Base-by-base conservation (phyloP, 37 sponge, comb jelly and placozoan genomes). In the Crambe crambe region DNA sequence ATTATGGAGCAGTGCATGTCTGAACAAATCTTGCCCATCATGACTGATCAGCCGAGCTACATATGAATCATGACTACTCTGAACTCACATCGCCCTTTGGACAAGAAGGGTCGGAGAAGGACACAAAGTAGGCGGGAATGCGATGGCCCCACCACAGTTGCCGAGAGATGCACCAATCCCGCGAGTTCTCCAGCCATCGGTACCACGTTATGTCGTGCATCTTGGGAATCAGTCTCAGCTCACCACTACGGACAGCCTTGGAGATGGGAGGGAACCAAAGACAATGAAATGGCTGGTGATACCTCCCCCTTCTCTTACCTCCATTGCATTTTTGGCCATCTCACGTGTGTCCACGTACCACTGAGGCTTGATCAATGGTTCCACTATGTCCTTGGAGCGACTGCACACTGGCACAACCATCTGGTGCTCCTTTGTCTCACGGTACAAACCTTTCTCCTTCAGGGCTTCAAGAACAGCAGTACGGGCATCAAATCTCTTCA, bases 111-210 rank as follows among this genome's bases (percentile, higher is more conserved):
- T 92, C 93, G 62, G 54, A 62, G 40, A 90, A 80, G 35, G 94
- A 41, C 34, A 90, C 89, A 65, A 79, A 88, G 87, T 98, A 98
- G 56, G 99, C 99, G 0, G 99, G 99, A 35, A 98, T 95, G 21
- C 97, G 85, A 62, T 98, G 99, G 12, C 99, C 99, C 99, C 99
- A 98, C 99, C 99, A 98, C 31, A 98, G 88, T 87, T 98, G 99
- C 0, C 99, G 80, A 44, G 99, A 98, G 67, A 98, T 95, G 78
- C 99, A 98, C 99, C 99, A 98, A 58, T 89, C 89, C 17, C 95
- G 89, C 38, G 76, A 79, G 77, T 91, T 94, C 72, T 89, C 95
- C 74, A 94, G 73, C 95, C 95, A 93, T 29, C 39, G 54, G 80
- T 78, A 98, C 99, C 99, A 98, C 8, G 89, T 89, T 66, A 91